These are phyloP conservation scores for Deroplatys truncata DNA, from an alignment of 2,888 invertebrate genomes.

Conservation along the genomic window DNA sequence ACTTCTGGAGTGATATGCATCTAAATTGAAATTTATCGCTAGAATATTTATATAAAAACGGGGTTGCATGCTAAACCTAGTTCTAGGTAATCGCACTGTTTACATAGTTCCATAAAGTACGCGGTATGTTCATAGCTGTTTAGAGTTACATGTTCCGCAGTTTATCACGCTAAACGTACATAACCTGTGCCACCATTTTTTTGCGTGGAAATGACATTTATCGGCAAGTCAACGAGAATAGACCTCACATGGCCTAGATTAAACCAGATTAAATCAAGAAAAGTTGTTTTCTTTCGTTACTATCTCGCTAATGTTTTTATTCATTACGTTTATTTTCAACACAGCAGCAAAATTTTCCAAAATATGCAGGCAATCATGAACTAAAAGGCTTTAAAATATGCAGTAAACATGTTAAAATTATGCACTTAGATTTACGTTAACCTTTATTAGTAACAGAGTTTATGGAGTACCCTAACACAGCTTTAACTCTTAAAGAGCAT, in stretches of 20 bases:
- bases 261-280: no score
- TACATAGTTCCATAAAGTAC: background rate
- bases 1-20: background rate
- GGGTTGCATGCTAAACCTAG: background rate
- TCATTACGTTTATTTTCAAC: no score
- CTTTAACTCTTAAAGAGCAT: no score
- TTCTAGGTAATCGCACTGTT: background rate
- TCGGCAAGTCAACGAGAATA: background rate
- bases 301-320: no score
- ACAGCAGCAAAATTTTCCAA: no score
- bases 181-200: background rate
- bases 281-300: no score
- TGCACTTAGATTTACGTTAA: no score
- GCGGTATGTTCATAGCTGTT: background rate
- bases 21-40: background rate
- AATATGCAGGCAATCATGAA: no score
- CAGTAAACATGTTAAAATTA: no score
- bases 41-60: background rate
- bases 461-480: no score
- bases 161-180: background rate
- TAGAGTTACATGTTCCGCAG: background rate
- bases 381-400: no score
- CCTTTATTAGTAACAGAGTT: no score
- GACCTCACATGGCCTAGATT: background rate
- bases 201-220: background rate